phyloP scores from a whole-genome alignment of 2,888 invertebrate genomes.

The Andricus curvator region DNA sequence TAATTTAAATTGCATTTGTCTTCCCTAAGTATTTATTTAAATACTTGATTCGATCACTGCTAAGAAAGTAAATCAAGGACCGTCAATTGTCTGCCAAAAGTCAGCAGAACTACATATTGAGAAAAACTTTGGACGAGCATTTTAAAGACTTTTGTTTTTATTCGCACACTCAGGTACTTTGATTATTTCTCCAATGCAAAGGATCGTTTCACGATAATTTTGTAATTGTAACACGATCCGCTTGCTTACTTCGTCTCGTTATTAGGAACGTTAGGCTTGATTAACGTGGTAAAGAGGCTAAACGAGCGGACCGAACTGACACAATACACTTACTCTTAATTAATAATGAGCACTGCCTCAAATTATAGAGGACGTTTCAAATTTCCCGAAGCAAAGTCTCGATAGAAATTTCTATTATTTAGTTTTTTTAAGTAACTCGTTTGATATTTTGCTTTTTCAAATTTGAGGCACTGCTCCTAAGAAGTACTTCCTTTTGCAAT shows the following conservation, averaged over 20 bases:
- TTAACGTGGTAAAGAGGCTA: conserved; percentile 23
- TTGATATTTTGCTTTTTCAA: conserved; percentile 19
- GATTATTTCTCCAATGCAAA: not conserved
- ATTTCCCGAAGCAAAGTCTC: conserved; percentile 18
- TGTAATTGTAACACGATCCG: conserved; percentile 12
- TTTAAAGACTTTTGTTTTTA: conserved; percentile 7
- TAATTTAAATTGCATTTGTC: conserved; percentile 23
- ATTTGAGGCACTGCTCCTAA: conserved; percentile 19
- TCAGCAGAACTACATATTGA: not conserved
- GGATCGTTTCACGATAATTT: conserved; percentile 15
- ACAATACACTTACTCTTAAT: conserved; percentile 28
- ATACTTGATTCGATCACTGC: conserved; percentile 37
- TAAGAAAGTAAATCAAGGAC: conserved; percentile 26
- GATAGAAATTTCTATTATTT: conserved; percentile 24
- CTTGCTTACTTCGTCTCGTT: conserved; percentile 27
- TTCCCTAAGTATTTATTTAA: conserved; percentile 9
- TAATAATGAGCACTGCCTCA: conserved; percentile 28
- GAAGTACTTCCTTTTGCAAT: conserved; percentile 12
- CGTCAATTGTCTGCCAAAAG: conserved; percentile 1
- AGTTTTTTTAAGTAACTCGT: conserved; percentile 22
- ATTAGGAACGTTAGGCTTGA: conserved; percentile 24
- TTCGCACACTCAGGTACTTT: not conserved
- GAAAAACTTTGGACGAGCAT: not conserved
- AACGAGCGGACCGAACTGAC: conserved; percentile 31
- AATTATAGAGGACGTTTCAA: conserved; percentile 12